Conservation (phyloP, 2,797 vertebrate genomes). For the Sebastes elongatus region DNA sequence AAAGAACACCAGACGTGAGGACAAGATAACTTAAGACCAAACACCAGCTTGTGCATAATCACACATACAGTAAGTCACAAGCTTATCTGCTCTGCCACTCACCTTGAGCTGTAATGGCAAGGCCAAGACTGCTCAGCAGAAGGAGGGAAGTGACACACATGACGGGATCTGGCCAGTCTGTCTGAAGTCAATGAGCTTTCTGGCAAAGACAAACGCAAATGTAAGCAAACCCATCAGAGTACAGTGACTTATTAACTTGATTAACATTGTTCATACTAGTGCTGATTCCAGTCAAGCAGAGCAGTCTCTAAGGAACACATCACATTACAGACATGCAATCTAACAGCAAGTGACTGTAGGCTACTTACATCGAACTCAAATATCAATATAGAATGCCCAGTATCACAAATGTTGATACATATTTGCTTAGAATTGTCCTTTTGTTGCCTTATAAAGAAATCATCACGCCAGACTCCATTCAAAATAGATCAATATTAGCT, state of each 20-base stretch:
- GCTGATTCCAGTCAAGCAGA: background rate
- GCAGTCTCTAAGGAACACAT: background rate
- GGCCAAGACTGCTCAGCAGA: constrained; percentile 24
- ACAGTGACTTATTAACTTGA: too few species aligned
- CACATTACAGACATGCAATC: background rate
- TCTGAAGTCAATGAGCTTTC: background rate
- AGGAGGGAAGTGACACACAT: constrained; percentile 26
- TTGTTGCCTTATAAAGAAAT: background rate
- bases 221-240: background rate
- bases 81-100: constrained; percentile 1
- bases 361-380: background rate
- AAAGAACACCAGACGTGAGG: background rate
- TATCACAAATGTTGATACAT: background rate
- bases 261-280: background rate
- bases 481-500: background rate
- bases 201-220: background rate
- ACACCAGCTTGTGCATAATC: background rate
- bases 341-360: background rate
- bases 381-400: background rate
- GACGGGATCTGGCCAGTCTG: background rate
- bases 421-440: background rate
- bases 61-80: background rate
- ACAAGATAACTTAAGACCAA: background rate
- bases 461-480: background rate
- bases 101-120: constrained; percentile 44